These are phyloP conservation scores for Drosophila nr. fundita DNA, from an alignment of 2,888 invertebrate genomes.

Conservation along the genomic window DNA sequence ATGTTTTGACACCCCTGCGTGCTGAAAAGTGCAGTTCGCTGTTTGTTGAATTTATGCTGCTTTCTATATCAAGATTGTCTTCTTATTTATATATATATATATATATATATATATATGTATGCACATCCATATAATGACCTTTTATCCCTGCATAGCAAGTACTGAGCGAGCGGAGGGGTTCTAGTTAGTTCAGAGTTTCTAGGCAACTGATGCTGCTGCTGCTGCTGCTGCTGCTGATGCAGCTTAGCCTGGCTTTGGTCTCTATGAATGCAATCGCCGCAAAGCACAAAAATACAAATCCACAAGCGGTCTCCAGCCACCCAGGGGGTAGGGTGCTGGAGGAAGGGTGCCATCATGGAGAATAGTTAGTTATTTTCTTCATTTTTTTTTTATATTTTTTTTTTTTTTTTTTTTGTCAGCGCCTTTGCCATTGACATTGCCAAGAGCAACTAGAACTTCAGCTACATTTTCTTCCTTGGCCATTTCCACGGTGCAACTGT, in stretches of 20 bases:
- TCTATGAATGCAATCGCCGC: constrained; percentile 55
- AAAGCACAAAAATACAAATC: constrained; percentile 42
- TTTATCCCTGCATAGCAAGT: constrained; percentile 38
- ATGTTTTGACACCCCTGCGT: background rate
- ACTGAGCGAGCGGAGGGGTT: too few species aligned
- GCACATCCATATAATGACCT: constrained; percentile 56
- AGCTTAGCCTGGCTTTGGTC: constrained; percentile 57
- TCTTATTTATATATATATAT: background rate
- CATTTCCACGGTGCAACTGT: constrained; percentile 71
- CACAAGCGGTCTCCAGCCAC: constrained; percentile 57
- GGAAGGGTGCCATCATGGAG: background rate
- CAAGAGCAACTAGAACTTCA: constrained; percentile 12
- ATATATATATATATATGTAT: background rate
- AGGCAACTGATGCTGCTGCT: background rate
- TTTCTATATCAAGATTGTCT: constrained; percentile 42
- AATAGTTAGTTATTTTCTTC: background rate
- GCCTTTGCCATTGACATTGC: constrained; percentile 4
- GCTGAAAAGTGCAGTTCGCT: constrained; percentile 37
- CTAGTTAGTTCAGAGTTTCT: background rate
- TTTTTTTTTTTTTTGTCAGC: background rate
- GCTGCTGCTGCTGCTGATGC: constrained; percentile 19
- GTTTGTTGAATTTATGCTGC: constrained; percentile 18
- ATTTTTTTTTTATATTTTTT: background rate
- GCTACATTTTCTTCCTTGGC: constrained; percentile 12
- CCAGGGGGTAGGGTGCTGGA: background rate